These are phyloP conservation scores for Erythrolamprus reginae DNA, from an alignment of 2,113 vertebrate genomes.

Conservation along the genomic window DNA sequence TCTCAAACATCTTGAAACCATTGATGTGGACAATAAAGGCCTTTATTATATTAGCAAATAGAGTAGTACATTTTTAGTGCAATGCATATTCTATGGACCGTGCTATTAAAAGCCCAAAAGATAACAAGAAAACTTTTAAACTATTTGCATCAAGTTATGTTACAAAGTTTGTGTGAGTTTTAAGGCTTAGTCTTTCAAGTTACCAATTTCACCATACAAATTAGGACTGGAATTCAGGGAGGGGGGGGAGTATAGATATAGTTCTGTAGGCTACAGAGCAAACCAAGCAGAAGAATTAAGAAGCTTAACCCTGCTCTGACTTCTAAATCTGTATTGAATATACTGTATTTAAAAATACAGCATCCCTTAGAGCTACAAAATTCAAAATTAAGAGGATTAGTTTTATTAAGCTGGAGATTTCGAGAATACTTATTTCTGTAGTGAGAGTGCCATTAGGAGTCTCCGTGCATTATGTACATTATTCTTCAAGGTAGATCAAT, in stretches of 20 bases:
- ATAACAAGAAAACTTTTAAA: background rate
- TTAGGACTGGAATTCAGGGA: background rate
- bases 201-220: background rate
- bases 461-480: background rate
- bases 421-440: background rate
- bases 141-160: background rate
- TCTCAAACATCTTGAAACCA: background rate
- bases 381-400: background rate
- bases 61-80: background rate
- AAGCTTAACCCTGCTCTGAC: background rate
- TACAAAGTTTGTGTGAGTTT: background rate
- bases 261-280: background rate
- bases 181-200: background rate
- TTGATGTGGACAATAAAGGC: background rate
- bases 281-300: background rate
- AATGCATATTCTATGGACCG: background rate
- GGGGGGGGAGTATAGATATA: too few relatives aligned
- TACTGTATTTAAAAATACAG: background rate
- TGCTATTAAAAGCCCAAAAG: background rate
- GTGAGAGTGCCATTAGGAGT: background rate
- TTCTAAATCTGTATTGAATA: background rate
- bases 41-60: background rate
- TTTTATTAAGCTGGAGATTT: background rate
- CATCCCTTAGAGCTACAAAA: background rate
- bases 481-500: background rate